Evolutionary conservation across 2,113 vertebrate species (phyloP), one percentile per base, ranked within the genome.

Genomic region (Silurus meridionalis): DNA sequence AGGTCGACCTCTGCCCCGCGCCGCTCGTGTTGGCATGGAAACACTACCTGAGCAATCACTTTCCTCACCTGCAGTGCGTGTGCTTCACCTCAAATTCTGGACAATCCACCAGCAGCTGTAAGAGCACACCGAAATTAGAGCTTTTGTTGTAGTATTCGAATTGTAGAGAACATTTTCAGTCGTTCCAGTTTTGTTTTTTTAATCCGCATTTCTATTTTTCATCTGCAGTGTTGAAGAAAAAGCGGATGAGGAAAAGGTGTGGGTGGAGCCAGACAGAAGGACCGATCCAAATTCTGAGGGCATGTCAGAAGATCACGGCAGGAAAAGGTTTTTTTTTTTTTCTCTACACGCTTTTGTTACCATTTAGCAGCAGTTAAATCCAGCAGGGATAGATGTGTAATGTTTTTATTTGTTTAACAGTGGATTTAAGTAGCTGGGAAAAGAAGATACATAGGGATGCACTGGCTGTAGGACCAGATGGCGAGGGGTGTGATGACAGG

Each of bases 401-500:
- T n/a, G 5, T 0, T 7, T 52, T 21, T 46, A 0, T 86, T 64
- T 85, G 52, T 58, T 58, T 25, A 79, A 11, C 91, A 97, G 97
- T 98, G 89, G 96, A 98, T 86, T 89, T 98, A 87, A 96, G 93
- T 88, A 97, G 96, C 91, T 98, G 97, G 97, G 94, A 96, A 90
- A 94, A 96, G 86, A 97, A 97, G 93, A 97, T 98, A 85, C 95
- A 97, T 60, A 94, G 95, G 83, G 96, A 96, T 55, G 92, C 95
- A 2, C 89, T 86, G 82, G 93, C 92, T 5, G 93, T 92, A 83
- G 94, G 90, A 0, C 91, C 89, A 0, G 96, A 96, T 0, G 94
- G 93, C 48, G 96, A 96, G 3, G 89, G 86, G 0, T 88, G 90
- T 0, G 95, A 95, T 0, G 95, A 96, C 4, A 94, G 94, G 5